Base-by-base conservation (phyloP, 2,797 vertebrate species). In the Xyrichtys novacula region DNA sequence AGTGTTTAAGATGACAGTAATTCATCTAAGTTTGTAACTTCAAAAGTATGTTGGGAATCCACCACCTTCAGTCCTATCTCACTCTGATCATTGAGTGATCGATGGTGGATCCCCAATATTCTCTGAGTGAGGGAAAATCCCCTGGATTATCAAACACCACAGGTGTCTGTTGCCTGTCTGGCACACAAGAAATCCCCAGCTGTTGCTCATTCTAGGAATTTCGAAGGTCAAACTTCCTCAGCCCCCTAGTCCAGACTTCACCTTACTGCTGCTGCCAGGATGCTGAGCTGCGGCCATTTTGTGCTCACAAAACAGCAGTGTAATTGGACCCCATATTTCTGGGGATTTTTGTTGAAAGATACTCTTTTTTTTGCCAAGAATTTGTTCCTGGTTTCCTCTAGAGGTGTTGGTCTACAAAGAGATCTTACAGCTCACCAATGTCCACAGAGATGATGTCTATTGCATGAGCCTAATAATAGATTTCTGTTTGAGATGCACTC, bases 121-220 rank as follows among this genome's bases (percentile, higher is more conserved):
- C 73, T 67, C 42, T 50, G 42, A 49, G 54, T 34, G 43, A 44
- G 66, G 86, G 89, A 89, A 89, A 92, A 78, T 80, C 81, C 88
- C 90, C 85, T 63, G 23, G 52, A 47, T 50, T 50, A 63, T 50
- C 34, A 20, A 83, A 75, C 77, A 59, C 54, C 61, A 53, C 84
- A 85, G 85, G 71, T 80, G 79, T 15, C 66, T 46, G 52, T 12
- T 57, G 59, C 68, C 38, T 34, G 36, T 59, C 38, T 62, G 74
- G 65, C 81, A 86, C 69, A 53, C 58, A 75, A 85, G 60, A 72
- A 58, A 31, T 17, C 50, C 23, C 49, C 73, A 71, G 66, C 74
- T 76, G 47, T 67, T 73, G 69, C 50, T 36, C 64, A 76, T 63
- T 55, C 29, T 55, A 56, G 52, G 25, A 52, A 40, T 39, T 19